Base-by-base conservation (phyloP, 2,797 vertebrate genomes). In the Myotis vivesi region DNA sequence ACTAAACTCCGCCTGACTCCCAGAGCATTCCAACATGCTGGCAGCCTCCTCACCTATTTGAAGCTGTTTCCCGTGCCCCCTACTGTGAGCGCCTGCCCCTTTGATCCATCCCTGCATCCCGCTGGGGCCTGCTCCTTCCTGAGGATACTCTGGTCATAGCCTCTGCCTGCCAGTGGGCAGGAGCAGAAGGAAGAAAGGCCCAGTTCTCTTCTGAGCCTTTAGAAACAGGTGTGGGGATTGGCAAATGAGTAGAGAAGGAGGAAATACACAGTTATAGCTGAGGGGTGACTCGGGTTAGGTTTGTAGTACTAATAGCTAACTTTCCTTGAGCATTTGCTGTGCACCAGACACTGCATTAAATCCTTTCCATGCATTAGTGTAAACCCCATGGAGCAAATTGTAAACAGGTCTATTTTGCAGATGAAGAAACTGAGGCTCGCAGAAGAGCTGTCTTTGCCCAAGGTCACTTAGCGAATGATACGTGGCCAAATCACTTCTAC, bases 341-440 rank as follows among this genome's bases (percentile, higher is more conserved):
- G n/a, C 4, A 22, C 25, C 44, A 89, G 59, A 62, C 28, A 44
- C 51, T 38, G 28, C 36, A 36, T 16, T 68, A 66, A 76, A 33
- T 17, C 59, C 46, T 51, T 85, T 69, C 49, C 53, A 85, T 23
- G 22, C 10, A 66, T 77, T 28, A 55, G 38, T 33, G 17, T 51
- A 86, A 44, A 62, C 5, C n/a, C 68, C 57, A 83, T 8, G 57
- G 30, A 64, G 8, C 2, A 59, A 49, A 86, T 0, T 69, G 17
- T 57, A 90, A 85, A 36, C 38, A 88, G 64, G 25, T 9, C 85
- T 69, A 71, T 92, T 94, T 44, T 71, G 8, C 59, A 80, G 89
- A 68, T 72, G 82, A 90, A 91, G 88, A 97, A 94, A 89, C 62
- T n/a, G 62, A 97, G 87, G 76, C 22, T 81, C 79, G 66, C 8